Base-by-base conservation (phyloP, 2,888 invertebrate genomes). In the Tipula helvola region DNA sequence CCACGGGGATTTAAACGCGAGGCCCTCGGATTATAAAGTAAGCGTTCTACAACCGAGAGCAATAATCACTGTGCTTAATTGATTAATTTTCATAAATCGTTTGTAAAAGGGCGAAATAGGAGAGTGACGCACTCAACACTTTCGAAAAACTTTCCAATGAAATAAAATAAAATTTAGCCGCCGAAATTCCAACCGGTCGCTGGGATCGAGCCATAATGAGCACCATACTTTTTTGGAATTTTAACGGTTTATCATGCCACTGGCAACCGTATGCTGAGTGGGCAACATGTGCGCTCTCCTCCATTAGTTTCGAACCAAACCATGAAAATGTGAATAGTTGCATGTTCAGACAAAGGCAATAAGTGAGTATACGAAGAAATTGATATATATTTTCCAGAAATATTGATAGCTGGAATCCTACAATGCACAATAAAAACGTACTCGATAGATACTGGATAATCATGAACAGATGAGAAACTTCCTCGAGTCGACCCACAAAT, bases 121-220 rank as follows among this genome's bases (percentile, higher is more conserved):
- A 86, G n/a, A 86, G n/a, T 57, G 86, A 86, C 39, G 86, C 39
- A 18, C 86, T 57, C 5, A 52, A 3, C 3, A 86, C 86, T 52
- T 52, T 86, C 47, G 86, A 85, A 86, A 87, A 87, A 36, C 87
- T 87, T 44, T 87, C 86, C 7, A 87, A 41, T n/a, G 87, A 87
- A 16, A 87, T 87, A 8, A 52, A 12, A 84, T 87, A 87, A 47
- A 87, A 87, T 57, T 87, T 87, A 8, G 86, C 87, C 0, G 87
- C 87, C 5, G 87, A 86, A 8, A 87, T 83, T 13, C 87, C 87
- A 0, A 86, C 13, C 3, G 87, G 87, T 18, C 57, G 84, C 83
- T 87, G 86, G 16, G 87, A 18, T 12, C 87, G 85, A 5, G 71
- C 86, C 39, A 87, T 87, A 16, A 87, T 85, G 10, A 87, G 83